Evolutionary conservation across 2,888 invertebrate species (phyloP), one percentile per base, ranked within the genome.

Genomic region (Synanthedon myopaeformis): DNA sequence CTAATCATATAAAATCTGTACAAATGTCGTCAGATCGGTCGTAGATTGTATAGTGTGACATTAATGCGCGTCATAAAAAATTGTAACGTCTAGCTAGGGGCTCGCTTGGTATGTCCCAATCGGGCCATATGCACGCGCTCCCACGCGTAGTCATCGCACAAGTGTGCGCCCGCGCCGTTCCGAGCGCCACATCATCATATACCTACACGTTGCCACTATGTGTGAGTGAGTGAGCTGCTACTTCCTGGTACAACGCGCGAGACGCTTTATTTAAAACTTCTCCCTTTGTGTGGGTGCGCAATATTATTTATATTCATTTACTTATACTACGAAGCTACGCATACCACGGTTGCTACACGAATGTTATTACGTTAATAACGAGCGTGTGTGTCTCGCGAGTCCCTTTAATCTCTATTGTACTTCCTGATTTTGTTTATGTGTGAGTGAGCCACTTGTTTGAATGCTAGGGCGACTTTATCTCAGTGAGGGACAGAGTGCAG

Each of bases 391-490:
- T 73, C 74, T 79, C 72, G 23, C 23, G 69, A 75, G 80, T 79
- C 79, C 76, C 79, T 85, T 83, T 84, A 83, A 84, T 85, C 84
- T 84, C 79, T 75, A 83, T 86, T 86, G 84, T 86, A 86, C 86
- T 87, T 87, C 87, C 87, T 87, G 83, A 84, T 83, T 70, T 69
- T 71, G 63, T 57, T 65, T 58, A 48, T 49, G 85, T 86, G 85
- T 84, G 86, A 55, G 86, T 85, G 78, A 82, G 80, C 82, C 86
- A 87, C 86, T 86, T 87, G 87, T 86, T 86, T 79, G 84, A 84
- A 83, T 84, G 84, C 75, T 82, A 79, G 86, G 87, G 85, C 81
- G 79, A 82, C 84, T 84, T 81, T 85, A 84, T 85, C 85, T 83
- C 80, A 70, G 79, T 67, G 77, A 82, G 86, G 85, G 84, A 82